Percentiles rank a stretch among this genome's conserved stretches.
These are phyloP conservation scores for Contarinia nasturtii DNA, from an alignment of 1,140 invertebrate genomes.

Conservation along the genomic window DNA sequence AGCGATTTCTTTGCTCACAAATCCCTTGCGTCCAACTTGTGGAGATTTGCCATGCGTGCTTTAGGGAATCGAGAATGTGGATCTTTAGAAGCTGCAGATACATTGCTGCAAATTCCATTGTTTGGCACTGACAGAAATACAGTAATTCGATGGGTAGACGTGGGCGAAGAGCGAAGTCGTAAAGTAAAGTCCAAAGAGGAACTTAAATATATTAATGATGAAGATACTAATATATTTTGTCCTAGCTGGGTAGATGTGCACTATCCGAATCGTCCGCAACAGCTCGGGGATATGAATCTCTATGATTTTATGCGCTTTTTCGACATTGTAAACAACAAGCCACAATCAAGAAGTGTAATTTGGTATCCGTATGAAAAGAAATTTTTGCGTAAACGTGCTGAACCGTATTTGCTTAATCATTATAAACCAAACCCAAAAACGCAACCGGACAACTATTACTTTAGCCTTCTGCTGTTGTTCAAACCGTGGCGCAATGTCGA, in stretches of 20 bases:
- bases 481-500: neutral
- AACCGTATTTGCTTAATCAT: neutral
- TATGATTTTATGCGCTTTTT: neutral
- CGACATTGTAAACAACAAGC: neutral
- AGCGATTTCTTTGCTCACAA: neutral
- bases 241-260: neutral
- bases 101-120: constrained; percentile 14
- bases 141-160: constrained; percentile 6
- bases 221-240: neutral
- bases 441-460: neutral
- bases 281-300: neutral
- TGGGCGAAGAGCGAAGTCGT: neutral
- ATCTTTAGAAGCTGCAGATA: constrained; percentile 16
- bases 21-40: constrained; percentile 5
- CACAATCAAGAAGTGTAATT: constrained; percentile 4
- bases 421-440: neutral
- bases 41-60: constrained; percentile 8
- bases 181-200: neutral
- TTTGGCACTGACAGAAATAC: constrained; percentile 17
- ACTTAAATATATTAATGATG: neutral
- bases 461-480: neutral
- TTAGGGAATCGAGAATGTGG: constrained; percentile 17
- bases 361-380: constrained; percentile 10
- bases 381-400: neutral
- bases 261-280: neutral